These are phyloP conservation scores for Alviniconcha marisindica DNA, from an alignment of 1,140 invertebrate genomes.

Conservation along the genomic window DNA sequence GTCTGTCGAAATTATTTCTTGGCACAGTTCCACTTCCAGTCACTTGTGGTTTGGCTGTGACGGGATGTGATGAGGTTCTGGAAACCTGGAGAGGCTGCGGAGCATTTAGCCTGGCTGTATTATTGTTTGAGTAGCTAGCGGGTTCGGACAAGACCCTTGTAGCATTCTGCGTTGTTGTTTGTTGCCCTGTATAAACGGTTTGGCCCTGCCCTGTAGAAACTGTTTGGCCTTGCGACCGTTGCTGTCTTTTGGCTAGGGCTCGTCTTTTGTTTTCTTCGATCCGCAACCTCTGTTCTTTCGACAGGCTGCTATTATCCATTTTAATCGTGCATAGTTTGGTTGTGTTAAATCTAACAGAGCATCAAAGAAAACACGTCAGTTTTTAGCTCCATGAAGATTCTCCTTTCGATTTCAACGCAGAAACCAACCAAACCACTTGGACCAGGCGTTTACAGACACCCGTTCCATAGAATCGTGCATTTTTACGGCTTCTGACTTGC, in stretches of 20 bases:
- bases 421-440: background rate
- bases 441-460: too few relatives aligned
- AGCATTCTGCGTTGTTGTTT: slow-evolving; percentile 33
- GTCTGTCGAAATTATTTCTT: background rate
- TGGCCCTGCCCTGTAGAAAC: too few relatives aligned
- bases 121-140: background rate
- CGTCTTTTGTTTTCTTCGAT: slow-evolving; percentile 77
- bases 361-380: too few relatives aligned
- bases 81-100: too few relatives aligned
- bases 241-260: slow-evolving; percentile 73
- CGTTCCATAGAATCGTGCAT: too few relatives aligned
- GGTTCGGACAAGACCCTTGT: background rate
- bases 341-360: background rate
- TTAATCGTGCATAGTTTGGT: background rate
- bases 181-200: too few relatives aligned
- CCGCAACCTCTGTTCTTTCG: slow-evolving; percentile 73
- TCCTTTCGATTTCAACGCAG: background rate
- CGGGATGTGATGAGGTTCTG: background rate
- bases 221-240: slow-evolving; percentile 43
- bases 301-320: slow-evolving; percentile 57
- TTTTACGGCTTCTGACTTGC: too few relatives aligned
- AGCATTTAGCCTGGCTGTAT: too few relatives aligned
- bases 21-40: background rate
- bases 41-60: background rate
- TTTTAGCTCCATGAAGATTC: too few relatives aligned